Base-by-base conservation (phyloP, 2,113 vertebrate species). In the Ailurus styani region DNA sequence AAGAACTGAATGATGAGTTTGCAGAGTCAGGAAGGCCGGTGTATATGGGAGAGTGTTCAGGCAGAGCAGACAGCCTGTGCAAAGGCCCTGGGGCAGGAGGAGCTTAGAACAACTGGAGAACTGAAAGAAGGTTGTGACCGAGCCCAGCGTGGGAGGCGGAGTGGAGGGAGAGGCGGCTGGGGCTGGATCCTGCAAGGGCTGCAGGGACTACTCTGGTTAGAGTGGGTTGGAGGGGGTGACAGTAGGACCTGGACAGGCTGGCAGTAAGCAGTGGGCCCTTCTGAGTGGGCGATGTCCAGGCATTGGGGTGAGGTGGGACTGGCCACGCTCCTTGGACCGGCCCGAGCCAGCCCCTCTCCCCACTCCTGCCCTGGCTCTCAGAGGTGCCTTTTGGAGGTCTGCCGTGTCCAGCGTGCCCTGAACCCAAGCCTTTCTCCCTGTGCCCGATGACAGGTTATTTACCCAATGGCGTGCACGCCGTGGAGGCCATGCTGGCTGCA, bases 401-500 rank as follows among this genome's bases (percentile, higher is more conserved):
- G 1, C 55, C 6, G 12, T 77, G 6, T 23, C 29, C 3, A 3
- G 7, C 7, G 2, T 23, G 27, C 4, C 14, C 29, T 14, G 70
- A 75, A 12, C 79, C 31, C 42, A 5, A 25, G 40, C 1, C 62
- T 5, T 60, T 21, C 60, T 2, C 34, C 25, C 34, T 15, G 4
- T 10, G 2, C 42, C 90, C 62, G 37, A 81, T 12, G 64, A 3
- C 90, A 99, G 99, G 99, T 37, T 99, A 99, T 97, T 96, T 99
- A 6, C 99, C 99, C 79, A 99, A 99, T 85, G 97, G 99, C 0
- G 97, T 99, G 23, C 99, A 99, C 0, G 99, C 99, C 0, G 99
- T 99, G 90, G 99, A 99, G 87, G 99, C 99, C 8, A 99, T 99
- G 99, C 98, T 99, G 88, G 99, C 99, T 0, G 98, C 99, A 0